These are phyloP conservation scores for Caranx ignobilis DNA, from an alignment of 2,113 vertebrate species.

Conservation along the genomic window DNA sequence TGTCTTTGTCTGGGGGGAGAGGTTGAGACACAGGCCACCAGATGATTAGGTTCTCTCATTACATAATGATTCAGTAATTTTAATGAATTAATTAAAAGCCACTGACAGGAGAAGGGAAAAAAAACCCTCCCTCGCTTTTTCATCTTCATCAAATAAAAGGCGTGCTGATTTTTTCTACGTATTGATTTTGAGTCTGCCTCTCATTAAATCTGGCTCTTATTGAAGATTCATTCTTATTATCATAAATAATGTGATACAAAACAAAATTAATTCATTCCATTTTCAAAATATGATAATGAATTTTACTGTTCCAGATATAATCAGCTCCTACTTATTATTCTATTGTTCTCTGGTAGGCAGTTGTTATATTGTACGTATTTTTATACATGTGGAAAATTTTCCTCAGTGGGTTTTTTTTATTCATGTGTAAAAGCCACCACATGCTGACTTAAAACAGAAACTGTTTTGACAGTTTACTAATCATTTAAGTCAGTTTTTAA, in stretches of 20 bases:
- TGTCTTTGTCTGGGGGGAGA: constrained; percentile 68
- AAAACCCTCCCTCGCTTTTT: constrained; percentile 24
- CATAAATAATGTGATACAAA: constrained; percentile 53
- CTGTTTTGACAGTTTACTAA: neutral
- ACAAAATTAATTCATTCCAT: constrained; percentile 34
- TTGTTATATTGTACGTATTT: constrained; percentile 15
- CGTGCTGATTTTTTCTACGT: constrained; percentile 44
- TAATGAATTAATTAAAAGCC: constrained; percentile 71
- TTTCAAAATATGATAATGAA: constrained; percentile 56
- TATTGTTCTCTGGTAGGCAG: neutral
- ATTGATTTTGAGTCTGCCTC: constrained; percentile 60
- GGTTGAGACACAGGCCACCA: constrained; percentile 63
- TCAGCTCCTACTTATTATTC: constrained; percentile 28
- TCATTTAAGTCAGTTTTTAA: neutral
- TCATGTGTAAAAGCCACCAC: neutral
- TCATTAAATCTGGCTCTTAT: constrained; percentile 55
- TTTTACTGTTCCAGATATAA: constrained; percentile 42
- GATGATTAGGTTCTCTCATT: constrained; percentile 76
- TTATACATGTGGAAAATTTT: neutral
- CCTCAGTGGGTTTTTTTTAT: neutral
- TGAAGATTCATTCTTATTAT: constrained; percentile 53
- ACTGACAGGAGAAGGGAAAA: constrained; percentile 44
- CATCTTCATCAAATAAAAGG: constrained; percentile 54
- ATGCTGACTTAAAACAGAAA: neutral
- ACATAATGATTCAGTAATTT: constrained; percentile 76